phyloP scores from a whole-genome alignment of 2,888 invertebrate genomes.

The Euclidia mi region DNA sequence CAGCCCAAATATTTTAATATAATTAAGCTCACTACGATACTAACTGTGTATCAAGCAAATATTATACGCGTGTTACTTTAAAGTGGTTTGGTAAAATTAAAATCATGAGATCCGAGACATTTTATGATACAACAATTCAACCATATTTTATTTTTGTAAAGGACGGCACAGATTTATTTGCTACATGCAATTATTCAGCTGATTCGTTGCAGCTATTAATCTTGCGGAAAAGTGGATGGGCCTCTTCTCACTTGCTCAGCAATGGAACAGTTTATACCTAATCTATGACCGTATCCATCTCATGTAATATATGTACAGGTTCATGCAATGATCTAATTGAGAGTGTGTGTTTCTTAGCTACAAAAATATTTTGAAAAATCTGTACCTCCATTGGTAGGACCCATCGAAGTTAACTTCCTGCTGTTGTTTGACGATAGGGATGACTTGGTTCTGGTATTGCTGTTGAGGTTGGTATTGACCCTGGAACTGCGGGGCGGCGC shows the following conservation, averaged over 20 bases:
- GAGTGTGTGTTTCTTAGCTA: no score
- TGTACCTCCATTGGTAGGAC: slow-evolving; percentile 91
- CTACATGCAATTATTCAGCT: slow-evolving; percentile 12
- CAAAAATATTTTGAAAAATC: background rate
- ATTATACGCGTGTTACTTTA: no score
- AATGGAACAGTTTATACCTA: no score
- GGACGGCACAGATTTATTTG: slow-evolving; percentile 28
- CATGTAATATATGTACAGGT: no score
- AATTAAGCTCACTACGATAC: no score
- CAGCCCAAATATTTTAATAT: no score
- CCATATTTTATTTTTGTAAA: slow-evolving; percentile 12
- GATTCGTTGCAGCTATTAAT: slow-evolving; percentile 6
- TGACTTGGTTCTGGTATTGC: slow-evolving; percentile 71
- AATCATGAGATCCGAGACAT: background rate
- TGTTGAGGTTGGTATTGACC: slow-evolving; percentile 66
- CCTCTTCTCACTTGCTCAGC: no score
- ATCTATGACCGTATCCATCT: no score
- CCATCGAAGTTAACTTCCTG: slow-evolving; percentile 90
- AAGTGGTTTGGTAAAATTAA: no score
- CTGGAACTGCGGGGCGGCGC: slow-evolving; percentile 76
- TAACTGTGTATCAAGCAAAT: no score
- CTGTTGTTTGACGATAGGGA: slow-evolving; percentile 90
- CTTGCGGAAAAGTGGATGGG: no score
- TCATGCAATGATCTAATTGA: no score
- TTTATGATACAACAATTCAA: background rate